Evolutionary conservation across 2,888 invertebrate genomes (phyloP), one percentile per base, ranked within the genome.

Genomic region (Piscicola geometra): DNA sequence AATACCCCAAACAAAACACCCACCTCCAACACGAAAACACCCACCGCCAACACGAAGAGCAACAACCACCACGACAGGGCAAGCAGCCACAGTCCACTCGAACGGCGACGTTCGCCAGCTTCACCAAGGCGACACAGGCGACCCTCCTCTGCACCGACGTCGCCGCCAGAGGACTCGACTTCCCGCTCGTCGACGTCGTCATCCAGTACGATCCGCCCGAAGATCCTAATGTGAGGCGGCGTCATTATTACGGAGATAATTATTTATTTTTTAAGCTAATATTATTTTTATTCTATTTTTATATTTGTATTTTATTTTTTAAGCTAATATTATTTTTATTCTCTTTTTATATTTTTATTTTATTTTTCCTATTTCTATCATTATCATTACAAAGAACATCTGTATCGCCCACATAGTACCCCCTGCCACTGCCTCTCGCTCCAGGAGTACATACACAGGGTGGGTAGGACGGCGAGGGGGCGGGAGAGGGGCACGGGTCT

Each of bases 31-130:
- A n/a, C n/a, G n/a, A n/a, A n/a, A n/a, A n/a, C n/a, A n/a, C n/a
- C n/a, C n/a, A n/a, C n/a, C n/a, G n/a, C n/a, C n/a, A n/a, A n/a
- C n/a, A n/a, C n/a, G n/a, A n/a, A n/a, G n/a, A n/a, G n/a, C n/a
- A n/a, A n/a, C n/a, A n/a, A 9, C 41, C 41, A 41, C 41, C 41
- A 41, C 41, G 2, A 9, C 85, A 97, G 96, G 98, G 99, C 28
- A 97, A 96, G 85, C 98, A 98, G 87, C 98, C 98, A 84, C 99
- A 99, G 98, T 98, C 30, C 96, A 95, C 97, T 85, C 91, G 99
- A 69, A 89, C 89, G 0, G 92, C 94, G 35, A 98, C 97, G 32
- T 99, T 99, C 88, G 97, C 95, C 87, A 92, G 96, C 86, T 99
- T 99, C 87, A 96, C 96, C 84, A 95, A 97, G 83, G 95, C 96